These are phyloP conservation scores for Leptinotarsa undecemlineata DNA, from an alignment of 1,140 invertebrate species.

Conservation along the genomic window DNA sequence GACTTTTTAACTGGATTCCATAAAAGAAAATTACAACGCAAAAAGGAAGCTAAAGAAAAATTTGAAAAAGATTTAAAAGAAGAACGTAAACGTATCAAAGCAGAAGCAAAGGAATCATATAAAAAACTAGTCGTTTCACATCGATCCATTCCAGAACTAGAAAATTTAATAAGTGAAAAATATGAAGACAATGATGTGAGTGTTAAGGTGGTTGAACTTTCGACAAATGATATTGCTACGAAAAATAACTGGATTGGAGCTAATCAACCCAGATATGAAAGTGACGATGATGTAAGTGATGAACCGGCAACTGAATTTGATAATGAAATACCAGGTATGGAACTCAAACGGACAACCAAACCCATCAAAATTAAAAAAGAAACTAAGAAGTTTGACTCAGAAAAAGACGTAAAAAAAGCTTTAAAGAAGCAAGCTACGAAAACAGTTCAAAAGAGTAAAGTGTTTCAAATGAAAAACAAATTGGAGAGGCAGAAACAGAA, in stretches of 20 bases:
- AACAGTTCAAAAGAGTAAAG: slow-evolving; percentile 72
- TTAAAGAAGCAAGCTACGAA: slow-evolving; percentile 70
- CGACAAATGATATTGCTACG: slow-evolving; percentile 66
- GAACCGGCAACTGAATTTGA: slow-evolving; percentile 49
- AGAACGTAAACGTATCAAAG: slow-evolving; percentile 72
- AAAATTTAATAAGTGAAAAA: slow-evolving; percentile 68
- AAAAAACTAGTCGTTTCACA: slow-evolving; percentile 67
- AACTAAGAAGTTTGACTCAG: slow-evolving; percentile 57
- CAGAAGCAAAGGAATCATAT: slow-evolving; percentile 69
- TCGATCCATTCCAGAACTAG: slow-evolving; percentile 67
- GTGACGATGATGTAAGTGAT: slow-evolving; percentile 55
- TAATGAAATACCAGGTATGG: slow-evolving; percentile 63
- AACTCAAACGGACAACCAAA: slow-evolving; percentile 54
- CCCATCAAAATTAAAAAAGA: slow-evolving; percentile 37
- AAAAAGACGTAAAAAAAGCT: slow-evolving; percentile 68
- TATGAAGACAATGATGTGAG: slow-evolving; percentile 75
- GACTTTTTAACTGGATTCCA: slow-evolving; percentile 78
- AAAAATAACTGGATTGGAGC: slow-evolving; percentile 71
- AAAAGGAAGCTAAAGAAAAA: slow-evolving; percentile 71
- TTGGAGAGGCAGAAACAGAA: slow-evolving; percentile 66
- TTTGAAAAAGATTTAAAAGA: slow-evolving; percentile 71
- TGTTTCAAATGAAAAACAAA: slow-evolving; percentile 72
- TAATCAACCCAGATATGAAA: slow-evolving; percentile 62
- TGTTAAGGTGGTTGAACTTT: slow-evolving; percentile 74
- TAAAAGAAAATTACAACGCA: slow-evolving; percentile 73